Evolutionary conservation across 2,888 invertebrate genomes (phyloP).

Genomic region (Synergus laeviventris): DNA sequence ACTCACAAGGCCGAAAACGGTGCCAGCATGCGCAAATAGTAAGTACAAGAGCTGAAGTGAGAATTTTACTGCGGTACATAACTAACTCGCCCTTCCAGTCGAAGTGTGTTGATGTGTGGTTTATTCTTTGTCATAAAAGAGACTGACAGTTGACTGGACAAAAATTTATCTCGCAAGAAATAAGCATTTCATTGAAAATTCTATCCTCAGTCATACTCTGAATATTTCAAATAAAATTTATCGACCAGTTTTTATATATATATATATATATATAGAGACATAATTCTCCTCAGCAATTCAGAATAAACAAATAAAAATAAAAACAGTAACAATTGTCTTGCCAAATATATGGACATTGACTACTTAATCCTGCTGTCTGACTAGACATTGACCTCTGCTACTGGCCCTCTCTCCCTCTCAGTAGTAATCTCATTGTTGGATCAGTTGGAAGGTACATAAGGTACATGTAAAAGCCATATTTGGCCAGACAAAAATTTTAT

Average conservation of each 20-base stretch:
- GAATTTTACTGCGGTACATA: constrained; percentile 11
- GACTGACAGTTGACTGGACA: constrained; percentile 26
- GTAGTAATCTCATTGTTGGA: no score
- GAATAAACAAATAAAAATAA: background rate
- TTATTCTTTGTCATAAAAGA: constrained; percentile 27
- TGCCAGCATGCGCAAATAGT: constrained; percentile 30
- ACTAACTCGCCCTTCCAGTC: constrained; percentile 15
- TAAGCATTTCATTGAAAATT: constrained; percentile 31
- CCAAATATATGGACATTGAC: no score
- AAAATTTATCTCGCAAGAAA: constrained; percentile 22
- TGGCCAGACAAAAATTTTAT: no score
- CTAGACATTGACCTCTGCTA: no score
- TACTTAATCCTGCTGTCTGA: no score
- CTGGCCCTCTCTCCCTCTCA: no score
- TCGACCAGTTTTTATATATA: background rate
- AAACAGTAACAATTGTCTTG: no score
- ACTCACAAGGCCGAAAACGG: constrained; percentile 20
- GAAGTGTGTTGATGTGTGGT: constrained; percentile 30
- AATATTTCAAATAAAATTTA: background rate
- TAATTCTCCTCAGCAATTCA: background rate
- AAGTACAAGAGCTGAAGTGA: constrained; percentile 29
- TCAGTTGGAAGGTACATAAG: no score
- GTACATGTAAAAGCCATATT: no score
- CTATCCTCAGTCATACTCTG: background rate
- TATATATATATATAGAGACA: no score